Conservation (phyloP, 2,113 vertebrate genomes). For the Sapayoa aenigma region DNA sequence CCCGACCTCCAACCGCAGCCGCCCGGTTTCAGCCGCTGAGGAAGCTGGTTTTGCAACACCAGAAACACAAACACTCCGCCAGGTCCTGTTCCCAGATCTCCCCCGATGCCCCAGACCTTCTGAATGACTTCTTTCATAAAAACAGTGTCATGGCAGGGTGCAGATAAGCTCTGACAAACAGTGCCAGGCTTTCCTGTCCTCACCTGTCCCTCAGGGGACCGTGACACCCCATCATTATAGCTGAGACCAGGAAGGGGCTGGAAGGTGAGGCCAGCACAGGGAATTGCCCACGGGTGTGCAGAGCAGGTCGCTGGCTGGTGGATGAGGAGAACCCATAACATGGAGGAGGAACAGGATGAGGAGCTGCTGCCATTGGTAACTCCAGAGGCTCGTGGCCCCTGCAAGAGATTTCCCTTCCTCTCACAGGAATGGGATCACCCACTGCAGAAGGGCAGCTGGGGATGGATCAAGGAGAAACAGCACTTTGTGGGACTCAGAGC, state of each 20-base stretch:
- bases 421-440: fast-evolving
- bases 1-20: not conserved
- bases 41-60: not conserved
- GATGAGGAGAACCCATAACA: not conserved
- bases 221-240: not conserved
- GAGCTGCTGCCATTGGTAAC: not conserved
- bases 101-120: not conserved
- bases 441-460: fast-evolving
- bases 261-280: not conserved
- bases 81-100: not conserved
- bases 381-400: fast-evolving
- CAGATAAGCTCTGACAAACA: not conserved
- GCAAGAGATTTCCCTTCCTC: not conserved
- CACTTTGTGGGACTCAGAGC: not conserved
- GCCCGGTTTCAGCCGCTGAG: fast-evolving
- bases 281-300: fast-evolving
- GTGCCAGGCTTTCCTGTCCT: not conserved
- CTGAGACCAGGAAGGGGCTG: not conserved
- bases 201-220: not conserved
- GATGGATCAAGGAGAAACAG: not conserved
- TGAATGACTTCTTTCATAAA: not conserved
- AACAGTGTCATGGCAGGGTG: not conserved
- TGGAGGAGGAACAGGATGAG: not conserved
- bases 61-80: not conserved
- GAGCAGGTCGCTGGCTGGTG: not conserved